phyloP scores from a whole-genome alignment of 2,797 vertebrate genomes.

The Hoplostethus mediterraneus region DNA sequence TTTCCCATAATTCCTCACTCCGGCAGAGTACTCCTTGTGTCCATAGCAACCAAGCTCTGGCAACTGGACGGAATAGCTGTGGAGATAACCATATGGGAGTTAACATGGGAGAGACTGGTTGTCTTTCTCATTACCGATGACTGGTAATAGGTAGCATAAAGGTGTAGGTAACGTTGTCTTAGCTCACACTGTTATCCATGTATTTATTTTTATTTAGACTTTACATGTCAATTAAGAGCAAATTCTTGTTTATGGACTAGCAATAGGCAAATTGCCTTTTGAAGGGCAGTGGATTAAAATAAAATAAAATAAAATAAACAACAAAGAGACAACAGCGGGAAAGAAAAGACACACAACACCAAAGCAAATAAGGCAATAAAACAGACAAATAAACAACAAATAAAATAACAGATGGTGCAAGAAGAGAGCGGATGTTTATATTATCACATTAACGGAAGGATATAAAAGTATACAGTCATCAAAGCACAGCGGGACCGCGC shows the following conservation, averaged over 20 bases:
- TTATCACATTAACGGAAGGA: neutral
- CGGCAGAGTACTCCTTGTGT: conserved; percentile 90
- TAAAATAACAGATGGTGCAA: conserved; percentile 11
- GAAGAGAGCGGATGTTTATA: conserved; percentile 1
- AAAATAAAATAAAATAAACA: conserved; percentile 46
- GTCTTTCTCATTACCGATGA: conserved; percentile 30
- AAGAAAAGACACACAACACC: neutral
- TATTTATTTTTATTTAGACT: conserved; percentile 24
- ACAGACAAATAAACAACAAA: conserved; percentile 29
- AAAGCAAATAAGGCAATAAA: conserved; percentile 20
- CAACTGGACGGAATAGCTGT: conserved; percentile 92
- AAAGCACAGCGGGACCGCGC: neutral
- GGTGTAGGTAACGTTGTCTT: conserved; percentile 2
- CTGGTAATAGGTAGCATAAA: conserved; percentile 8
- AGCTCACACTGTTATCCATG: neutral
- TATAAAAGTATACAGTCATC: neutral
- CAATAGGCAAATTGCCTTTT: conserved; percentile 6
- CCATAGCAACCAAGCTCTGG: conserved; percentile 95
- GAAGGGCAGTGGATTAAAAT: conserved; percentile 47
- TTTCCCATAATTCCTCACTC: conserved; percentile 93
- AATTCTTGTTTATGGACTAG: conserved; percentile 14
- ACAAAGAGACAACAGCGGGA: conserved; percentile 2
- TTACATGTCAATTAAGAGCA: conserved; percentile 47
- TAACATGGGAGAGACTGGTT: conserved; percentile 20
- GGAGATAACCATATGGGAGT: conserved; percentile 56